Percentiles rank a stretch among this genome's conserved stretches.
These are phyloP conservation scores for Drosophila parabipectinata DNA, from an alignment of 1,140 invertebrate species.

Conservation along the genomic window DNA sequence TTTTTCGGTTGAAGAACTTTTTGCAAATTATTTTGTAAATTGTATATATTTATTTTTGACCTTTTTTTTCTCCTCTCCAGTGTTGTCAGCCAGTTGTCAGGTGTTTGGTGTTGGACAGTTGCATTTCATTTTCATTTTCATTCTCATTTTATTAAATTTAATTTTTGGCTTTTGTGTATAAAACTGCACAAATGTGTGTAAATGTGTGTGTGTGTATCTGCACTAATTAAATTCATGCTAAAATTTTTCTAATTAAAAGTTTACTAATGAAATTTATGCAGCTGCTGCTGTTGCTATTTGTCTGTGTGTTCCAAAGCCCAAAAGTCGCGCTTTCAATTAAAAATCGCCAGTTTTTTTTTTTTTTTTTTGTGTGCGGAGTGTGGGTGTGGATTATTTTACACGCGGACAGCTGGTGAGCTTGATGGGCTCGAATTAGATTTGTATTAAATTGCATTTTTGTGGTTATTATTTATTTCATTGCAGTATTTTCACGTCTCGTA, in stretches of 20 bases:
- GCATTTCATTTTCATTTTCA: constrained; percentile 39
- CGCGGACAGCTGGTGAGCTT: constrained; percentile 37
- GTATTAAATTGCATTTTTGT: constrained; percentile 71
- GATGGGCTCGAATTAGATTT: constrained; percentile 61
- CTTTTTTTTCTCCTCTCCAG: background rate
- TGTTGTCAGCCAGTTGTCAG: constrained; percentile 53
- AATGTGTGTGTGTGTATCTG: constrained; percentile 49
- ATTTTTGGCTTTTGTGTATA: constrained; percentile 38
- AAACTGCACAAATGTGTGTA: constrained; percentile 5
- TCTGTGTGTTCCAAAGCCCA: constrained; percentile 46
- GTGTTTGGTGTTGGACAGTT: constrained; percentile 39
- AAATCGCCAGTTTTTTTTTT: constrained; percentile 48
- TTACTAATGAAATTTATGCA: constrained; percentile 75
- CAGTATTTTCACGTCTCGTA: constrained; percentile 22
- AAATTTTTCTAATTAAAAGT: constrained; percentile 76
- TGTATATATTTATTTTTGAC: background rate
- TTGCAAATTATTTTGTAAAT: background rate
- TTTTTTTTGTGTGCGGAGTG: constrained; percentile 14
- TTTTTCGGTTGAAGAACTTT: background rate
- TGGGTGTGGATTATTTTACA: constrained; percentile 20
- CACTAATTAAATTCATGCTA: constrained; percentile 71
- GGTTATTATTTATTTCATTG: constrained; percentile 61
- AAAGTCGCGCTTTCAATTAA: constrained; percentile 74
- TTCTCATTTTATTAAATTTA: constrained; percentile 55
- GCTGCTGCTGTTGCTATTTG: constrained; percentile 37